Conservation (phyloP, 2,888 invertebrate species). For the Gymnosoma rotundatum region DNA sequence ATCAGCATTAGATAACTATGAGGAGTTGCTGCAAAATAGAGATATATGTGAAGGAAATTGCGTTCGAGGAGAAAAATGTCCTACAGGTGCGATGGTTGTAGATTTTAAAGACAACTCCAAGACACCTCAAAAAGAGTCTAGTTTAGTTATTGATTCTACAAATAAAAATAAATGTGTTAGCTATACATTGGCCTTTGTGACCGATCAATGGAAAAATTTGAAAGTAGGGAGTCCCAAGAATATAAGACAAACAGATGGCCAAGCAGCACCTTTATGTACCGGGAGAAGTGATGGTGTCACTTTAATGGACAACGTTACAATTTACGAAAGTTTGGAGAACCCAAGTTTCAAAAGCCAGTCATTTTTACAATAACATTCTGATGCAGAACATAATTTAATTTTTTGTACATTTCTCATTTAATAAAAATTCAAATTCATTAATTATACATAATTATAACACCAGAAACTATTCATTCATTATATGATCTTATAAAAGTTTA, state of each 20-base stretch:
- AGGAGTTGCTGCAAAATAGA: constrained; percentile 89
- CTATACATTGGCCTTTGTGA: constrained; percentile 72
- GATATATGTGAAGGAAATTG: constrained; percentile 95
- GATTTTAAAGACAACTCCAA: constrained; percentile 30
- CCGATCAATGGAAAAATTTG: constrained; percentile 74
- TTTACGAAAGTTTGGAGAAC: neutral
- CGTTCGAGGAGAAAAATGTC: constrained; percentile 91
- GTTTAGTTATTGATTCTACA: constrained; percentile 55
- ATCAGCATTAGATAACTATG: constrained; percentile 91
- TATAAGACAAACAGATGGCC: neutral
- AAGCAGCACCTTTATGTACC: neutral
- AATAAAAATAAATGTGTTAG: constrained; percentile 17
- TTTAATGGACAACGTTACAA: neutral
- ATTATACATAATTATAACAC: neutral
- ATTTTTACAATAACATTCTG: constrained; percentile 1
- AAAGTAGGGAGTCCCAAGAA: neutral
- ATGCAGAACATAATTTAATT: neutral
- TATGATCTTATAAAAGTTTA: constrained; percentile 1
- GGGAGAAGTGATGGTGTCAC: neutral
- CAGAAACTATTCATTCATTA: constrained; percentile 20
- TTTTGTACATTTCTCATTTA: neutral
- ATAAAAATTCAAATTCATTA: neutral
- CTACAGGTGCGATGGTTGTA: constrained; percentile 85
- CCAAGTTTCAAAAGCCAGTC: neutral
- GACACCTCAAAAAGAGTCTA: constrained; percentile 68